Conservation (phyloP, 2,888 invertebrate genomes). For the Galeopsomyia nigrocyanea region DNA sequence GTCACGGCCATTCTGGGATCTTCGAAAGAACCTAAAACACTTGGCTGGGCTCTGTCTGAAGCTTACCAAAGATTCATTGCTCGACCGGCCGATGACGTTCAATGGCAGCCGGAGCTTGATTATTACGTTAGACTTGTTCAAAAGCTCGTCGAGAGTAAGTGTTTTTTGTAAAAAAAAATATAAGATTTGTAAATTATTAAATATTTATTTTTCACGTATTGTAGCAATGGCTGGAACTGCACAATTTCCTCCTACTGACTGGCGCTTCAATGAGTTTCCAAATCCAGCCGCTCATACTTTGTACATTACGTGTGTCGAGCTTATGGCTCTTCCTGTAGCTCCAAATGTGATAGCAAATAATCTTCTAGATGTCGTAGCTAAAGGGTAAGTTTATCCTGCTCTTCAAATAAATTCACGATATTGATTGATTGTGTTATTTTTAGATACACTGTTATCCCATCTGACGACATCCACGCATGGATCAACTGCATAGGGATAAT, state of each 20-base stretch:
- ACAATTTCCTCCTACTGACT: conserved; percentile 88
- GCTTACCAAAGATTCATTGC: conserved; percentile 83
- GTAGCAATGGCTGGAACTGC: conserved; percentile 82
- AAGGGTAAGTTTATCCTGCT: conserved; percentile 72
- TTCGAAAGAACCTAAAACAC: conserved; percentile 84
- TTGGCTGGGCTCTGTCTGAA: conserved; percentile 90
- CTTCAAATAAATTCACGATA: no score
- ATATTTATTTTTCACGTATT: neutral
- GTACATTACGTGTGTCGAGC: conserved; percentile 95
- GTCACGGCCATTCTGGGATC: conserved; percentile 90
- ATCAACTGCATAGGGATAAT: conserved; percentile 93
- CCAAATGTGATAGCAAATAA: conserved; percentile 85
- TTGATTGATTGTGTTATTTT: conserved; percentile 4
- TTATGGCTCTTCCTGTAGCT: conserved; percentile 93
- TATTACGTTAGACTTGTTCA: conserved; percentile 89
- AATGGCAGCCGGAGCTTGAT: conserved; percentile 90
- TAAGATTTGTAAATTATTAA: neutral
- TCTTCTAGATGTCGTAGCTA: conserved; percentile 88
- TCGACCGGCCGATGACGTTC: conserved; percentile 68
- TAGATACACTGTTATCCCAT: conserved; percentile 83
- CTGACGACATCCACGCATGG: conserved; percentile 90
- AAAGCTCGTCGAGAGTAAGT: conserved; percentile 87
- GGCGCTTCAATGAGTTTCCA: conserved; percentile 98
- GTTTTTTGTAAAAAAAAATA: neutral
- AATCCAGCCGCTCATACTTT: conserved; percentile 95